These are phyloP conservation scores for Probosciger aterrimus DNA, from an alignment of 2,113 vertebrate species.

Conservation along the genomic window DNA sequence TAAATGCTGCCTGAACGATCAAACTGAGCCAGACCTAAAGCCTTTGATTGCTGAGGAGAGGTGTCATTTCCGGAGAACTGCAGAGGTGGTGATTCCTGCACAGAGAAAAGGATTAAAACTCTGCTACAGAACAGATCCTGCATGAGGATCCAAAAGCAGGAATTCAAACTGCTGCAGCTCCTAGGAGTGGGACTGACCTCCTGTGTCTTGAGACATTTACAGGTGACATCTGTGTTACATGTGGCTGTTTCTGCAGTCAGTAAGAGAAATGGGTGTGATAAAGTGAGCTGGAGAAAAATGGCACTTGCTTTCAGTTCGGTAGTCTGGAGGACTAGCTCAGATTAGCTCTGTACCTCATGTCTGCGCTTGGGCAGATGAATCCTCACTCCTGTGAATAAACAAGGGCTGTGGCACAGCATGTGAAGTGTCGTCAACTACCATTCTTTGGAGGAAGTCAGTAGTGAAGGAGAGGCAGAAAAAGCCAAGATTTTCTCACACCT, in stretches of 20 bases:
- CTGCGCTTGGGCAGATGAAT: constrained; percentile 3
- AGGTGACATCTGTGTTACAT: neutral
- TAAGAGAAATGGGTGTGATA: neutral
- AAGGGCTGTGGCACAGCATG: constrained; percentile 12
- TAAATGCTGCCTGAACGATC: neutral
- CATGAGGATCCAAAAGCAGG: neutral
- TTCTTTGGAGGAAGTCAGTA: neutral
- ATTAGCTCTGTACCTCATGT: neutral
- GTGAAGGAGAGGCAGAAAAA: neutral
- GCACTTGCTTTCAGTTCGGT: neutral
- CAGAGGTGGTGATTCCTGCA: neutral
- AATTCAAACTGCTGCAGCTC: neutral
- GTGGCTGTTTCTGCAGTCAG: neutral
- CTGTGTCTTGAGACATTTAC: neutral
- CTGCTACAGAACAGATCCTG: neutral
- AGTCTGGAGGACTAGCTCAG: neutral
- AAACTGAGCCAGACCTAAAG: neutral
- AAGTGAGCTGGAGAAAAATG: neutral
- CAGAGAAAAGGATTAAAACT: neutral
- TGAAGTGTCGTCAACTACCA: neutral
- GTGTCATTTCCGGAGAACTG: neutral
- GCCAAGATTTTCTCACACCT: neutral
- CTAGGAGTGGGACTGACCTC: neutral
- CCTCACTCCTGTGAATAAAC: neutral
- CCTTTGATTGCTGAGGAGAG: neutral